These are phyloP conservation scores for Mycetomoellerius zeteki DNA, from an alignment of 1,140 invertebrate genomes.

Conservation along the genomic window DNA sequence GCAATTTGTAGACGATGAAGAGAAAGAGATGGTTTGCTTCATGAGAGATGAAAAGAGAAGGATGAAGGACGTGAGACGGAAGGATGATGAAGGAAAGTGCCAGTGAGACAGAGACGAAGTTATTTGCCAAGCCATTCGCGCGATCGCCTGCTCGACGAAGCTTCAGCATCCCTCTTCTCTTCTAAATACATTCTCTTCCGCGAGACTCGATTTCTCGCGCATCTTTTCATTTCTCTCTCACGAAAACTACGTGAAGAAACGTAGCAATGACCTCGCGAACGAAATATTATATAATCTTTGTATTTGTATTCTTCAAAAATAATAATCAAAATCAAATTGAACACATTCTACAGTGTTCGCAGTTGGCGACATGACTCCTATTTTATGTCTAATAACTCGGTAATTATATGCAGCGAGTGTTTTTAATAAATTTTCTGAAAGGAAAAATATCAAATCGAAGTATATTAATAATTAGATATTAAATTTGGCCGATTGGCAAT, in stretches of 20 bases:
- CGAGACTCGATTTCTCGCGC: slow-evolving; percentile 36
- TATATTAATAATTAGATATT: not conserved
- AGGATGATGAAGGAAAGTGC: slow-evolving; percentile 46
- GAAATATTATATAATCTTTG: slow-evolving; percentile 34
- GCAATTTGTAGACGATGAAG: slow-evolving; percentile 1
- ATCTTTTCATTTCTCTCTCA: slow-evolving; percentile 31
- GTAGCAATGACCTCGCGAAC: slow-evolving; percentile 46
- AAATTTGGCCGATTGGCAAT: not conserved
- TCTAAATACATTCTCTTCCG: slow-evolving; percentile 50
- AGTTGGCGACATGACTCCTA: not conserved
- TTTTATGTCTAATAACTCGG: not conserved
- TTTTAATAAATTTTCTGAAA: not conserved
- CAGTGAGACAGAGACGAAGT: slow-evolving; percentile 35
- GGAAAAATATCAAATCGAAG: not conserved
- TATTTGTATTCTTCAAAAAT: not conserved
- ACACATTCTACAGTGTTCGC: slow-evolving; percentile 18
- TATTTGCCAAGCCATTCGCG: slow-evolving; percentile 77
- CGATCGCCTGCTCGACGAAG: slow-evolving; percentile 73
- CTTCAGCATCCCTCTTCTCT: slow-evolving; percentile 63
- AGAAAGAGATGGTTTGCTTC: slow-evolving; percentile 15
- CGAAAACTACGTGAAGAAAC: slow-evolving; percentile 20
- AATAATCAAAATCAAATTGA: slow-evolving; percentile 14
- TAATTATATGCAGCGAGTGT: not conserved
- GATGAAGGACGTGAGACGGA: slow-evolving; percentile 46
- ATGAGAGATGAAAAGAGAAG: slow-evolving; percentile 23